These are phyloP conservation scores for Saguinus midas DNA, from an alignment of 2,113 vertebrate genomes.

Conservation along the genomic window DNA sequence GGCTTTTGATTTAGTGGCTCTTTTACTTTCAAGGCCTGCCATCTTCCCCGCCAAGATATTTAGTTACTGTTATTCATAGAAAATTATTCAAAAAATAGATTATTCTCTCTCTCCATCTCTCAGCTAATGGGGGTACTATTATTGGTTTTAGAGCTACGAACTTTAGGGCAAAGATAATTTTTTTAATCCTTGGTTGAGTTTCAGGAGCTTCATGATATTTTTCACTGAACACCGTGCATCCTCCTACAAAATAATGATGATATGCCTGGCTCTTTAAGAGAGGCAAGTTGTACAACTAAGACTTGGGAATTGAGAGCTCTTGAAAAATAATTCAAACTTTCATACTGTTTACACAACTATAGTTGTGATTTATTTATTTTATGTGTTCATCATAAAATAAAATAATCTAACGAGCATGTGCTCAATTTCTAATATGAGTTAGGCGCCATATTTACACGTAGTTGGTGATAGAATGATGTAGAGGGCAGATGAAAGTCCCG, in stretches of 20 bases:
- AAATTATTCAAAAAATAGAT: background rate
- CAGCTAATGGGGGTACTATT: background rate
- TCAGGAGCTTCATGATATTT: background rate
- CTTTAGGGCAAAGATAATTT: background rate
- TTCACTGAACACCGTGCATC: background rate
- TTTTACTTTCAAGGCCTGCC: background rate
- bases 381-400: background rate
- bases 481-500: background rate
- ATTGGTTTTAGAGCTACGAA: background rate
- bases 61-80: background rate
- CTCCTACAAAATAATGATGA: background rate
- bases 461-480: background rate
- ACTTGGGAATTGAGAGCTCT: background rate
- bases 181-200: background rate
- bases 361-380: background rate
- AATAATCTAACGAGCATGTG: background rate
- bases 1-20: background rate
- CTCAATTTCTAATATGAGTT: background rate
- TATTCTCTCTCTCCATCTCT: background rate
- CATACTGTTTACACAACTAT: background rate
- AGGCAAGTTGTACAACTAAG: background rate
- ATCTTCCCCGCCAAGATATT: background rate
- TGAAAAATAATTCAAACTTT: constrained; percentile 16
- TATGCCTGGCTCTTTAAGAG: background rate
- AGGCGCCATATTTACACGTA: background rate